Conservation (phyloP, 2,888 invertebrate species). For the Tryphoninae sp. region DNA sequence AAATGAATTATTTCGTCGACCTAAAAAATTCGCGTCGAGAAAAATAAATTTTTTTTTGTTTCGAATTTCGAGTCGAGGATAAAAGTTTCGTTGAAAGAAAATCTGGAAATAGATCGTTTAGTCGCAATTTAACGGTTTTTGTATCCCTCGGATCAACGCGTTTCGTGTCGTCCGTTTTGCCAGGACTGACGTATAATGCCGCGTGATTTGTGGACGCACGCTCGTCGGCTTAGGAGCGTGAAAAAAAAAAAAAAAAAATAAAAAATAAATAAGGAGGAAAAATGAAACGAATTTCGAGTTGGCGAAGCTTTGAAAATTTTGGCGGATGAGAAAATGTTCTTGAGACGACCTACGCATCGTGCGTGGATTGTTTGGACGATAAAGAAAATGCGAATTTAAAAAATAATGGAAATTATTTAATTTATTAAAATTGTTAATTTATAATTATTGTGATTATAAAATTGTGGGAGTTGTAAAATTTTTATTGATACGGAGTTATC, state of each 20-base stretch:
- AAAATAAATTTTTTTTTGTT: neutral
- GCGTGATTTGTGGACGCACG: slow-evolving; percentile 35
- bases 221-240: neutral
- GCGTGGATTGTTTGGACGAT: no score
- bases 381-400: no score
- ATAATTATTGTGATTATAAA: no score
- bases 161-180: slow-evolving; percentile 5
- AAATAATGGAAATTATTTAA: no score
- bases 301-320: neutral
- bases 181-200: slow-evolving; percentile 24
- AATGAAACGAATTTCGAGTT: neutral
- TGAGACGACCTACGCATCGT: neutral
- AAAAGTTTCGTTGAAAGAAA: slow-evolving; percentile 8
- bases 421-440: no score
- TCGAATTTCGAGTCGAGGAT: neutral
- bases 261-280: neutral
- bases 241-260: neutral
- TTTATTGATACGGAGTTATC: no score
- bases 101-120: slow-evolving; percentile 52
- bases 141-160: neutral
- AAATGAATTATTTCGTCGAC: neutral
- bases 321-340: neutral
- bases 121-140: neutral
- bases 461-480: no score
- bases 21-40: neutral